These are phyloP conservation scores for Andinoacara biseriatus DNA, from an alignment of 2,113 vertebrate genomes.

Conservation along the genomic window DNA sequence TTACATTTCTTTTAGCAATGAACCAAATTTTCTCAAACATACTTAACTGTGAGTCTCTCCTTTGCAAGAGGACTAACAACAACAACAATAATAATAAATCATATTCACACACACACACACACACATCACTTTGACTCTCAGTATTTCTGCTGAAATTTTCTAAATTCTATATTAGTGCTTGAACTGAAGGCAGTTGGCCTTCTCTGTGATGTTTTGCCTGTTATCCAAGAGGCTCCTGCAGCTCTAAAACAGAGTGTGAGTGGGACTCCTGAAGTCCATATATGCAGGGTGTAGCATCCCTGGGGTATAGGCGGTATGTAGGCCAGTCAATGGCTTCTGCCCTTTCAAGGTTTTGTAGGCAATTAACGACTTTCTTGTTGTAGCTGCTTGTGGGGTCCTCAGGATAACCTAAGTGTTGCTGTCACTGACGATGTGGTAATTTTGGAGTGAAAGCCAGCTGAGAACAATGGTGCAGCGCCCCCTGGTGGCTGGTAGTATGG, in stretches of 20 bases:
- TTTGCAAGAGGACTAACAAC: neutral
- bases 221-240: neutral
- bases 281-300: neutral
- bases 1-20: no score
- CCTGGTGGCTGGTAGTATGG: neutral
- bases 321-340: neutral
- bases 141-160: no score
- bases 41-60: neutral
- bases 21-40: neutral
- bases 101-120: no score
- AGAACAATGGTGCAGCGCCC: neutral
- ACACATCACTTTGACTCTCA: no score
- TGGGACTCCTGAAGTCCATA: neutral
- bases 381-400: neutral
- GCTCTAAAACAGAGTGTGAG: no score
- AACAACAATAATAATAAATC: neutral
- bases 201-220: neutral
- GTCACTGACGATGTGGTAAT: neutral
- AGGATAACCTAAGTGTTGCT: neutral
- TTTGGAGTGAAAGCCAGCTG: neutral
- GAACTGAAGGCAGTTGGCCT: neutral
- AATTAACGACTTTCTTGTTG: neutral
- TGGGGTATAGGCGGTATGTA: rapidly evolving
- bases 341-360: neutral
- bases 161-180: no score